Percentiles rank a stretch among this genome's conserved stretches.
Conservation (phyloP, 2,113 vertebrate species). For the cattle (Bos taurus) region ARS-UCD2.0 NC_037342.1:9661501-9662000, state of each 20-base stretch:
- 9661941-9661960: too few species aligned
- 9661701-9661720: background rate
- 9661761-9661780: background rate
- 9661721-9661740: background rate
- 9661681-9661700: background rate
- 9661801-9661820: background rate
- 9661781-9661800: background rate
- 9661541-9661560: background rate
- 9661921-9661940: too few species aligned
- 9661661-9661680: background rate
- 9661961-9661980: too few species aligned
- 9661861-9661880: too few species aligned
- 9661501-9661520: background rate
- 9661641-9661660: background rate
- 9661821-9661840: background rate
- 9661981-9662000: too few species aligned
- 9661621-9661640: background rate
- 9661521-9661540: background rate
- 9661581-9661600: background rate
- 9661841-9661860: background rate
- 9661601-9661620: background rate
- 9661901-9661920: too few species aligned
- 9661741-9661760: background rate
- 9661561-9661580: background rate
- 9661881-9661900: too few species aligned